These are phyloP conservation scores for Melikaiella ostensackeni DNA, from an alignment of 2,888 invertebrate genomes.

Conservation along the genomic window DNA sequence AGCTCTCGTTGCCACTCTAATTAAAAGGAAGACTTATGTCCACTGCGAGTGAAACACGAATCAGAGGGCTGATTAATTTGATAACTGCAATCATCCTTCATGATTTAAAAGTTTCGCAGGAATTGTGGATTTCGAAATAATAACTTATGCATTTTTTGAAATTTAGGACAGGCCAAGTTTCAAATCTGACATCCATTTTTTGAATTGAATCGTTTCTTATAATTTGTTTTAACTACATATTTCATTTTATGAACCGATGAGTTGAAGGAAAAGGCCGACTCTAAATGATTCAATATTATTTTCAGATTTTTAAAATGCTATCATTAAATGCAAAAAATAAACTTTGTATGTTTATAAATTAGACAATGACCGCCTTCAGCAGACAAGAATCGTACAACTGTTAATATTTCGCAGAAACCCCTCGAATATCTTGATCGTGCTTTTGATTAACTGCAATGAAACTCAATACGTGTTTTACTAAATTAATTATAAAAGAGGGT, in stretches of 20 bases:
- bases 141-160: not conserved
- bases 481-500: no score
- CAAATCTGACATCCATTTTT: no score
- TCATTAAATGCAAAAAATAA: conserved; percentile 4
- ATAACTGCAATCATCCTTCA: conserved; percentile 24
- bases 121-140: conserved; percentile 12
- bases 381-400: conserved; percentile 15
- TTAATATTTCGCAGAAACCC: conserved; percentile 17
- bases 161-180: not conserved
- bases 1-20: conserved; percentile 24
- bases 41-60: conserved; percentile 4
- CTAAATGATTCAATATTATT: not conserved
- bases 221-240: no score
- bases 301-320: not conserved
- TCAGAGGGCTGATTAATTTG: conserved; percentile 22
- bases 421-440: conserved; percentile 10
- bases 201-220: no score
- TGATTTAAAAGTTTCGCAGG: not conserved
- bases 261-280: no score
- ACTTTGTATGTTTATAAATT: conserved; percentile 1
- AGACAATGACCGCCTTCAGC: not conserved
- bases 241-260: no score
- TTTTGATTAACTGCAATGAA: not conserved
- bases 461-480: no score
- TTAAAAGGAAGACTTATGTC: conserved; percentile 29